Conservation (phyloP, 2,113 vertebrate genomes). For the Trichomycterus rosablanca region DNA sequence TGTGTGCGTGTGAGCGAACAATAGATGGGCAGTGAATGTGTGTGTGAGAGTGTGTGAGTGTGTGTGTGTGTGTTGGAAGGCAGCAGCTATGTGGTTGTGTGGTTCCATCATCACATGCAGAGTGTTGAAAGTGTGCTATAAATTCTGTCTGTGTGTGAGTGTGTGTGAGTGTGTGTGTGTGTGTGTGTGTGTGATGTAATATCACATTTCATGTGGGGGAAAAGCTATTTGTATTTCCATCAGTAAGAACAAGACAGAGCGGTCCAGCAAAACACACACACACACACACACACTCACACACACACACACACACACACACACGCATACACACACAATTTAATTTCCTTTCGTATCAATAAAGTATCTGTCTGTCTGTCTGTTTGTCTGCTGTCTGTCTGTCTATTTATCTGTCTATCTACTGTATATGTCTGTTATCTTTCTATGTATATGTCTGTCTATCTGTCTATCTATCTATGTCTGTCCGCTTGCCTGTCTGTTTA, state of each 20-base stretch:
- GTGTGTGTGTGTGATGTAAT: conserved; percentile 28
- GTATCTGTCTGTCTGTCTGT: too few relatives aligned
- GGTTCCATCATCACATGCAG: conserved; percentile 48
- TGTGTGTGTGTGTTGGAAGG: background rate
- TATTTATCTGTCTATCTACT: too few relatives aligned
- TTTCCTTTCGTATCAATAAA: too few relatives aligned
- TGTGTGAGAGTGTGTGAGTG: background rate
- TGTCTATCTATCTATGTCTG: too few relatives aligned
- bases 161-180: background rate
- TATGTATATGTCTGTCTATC: too few relatives aligned
- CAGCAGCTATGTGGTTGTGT: conserved; percentile 1
- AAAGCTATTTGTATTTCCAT: conserved; percentile 54
- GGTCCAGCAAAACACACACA: background rate
- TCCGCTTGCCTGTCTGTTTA: too few relatives aligned
- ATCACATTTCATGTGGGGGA: conserved; percentile 20
- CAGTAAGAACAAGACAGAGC: conserved; percentile 44
- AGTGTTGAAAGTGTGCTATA: conserved; percentile 51
- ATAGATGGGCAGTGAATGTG: background rate
- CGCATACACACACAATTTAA: too few relatives aligned
- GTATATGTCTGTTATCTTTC: too few relatives aligned
- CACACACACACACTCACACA: background rate
- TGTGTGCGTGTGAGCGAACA: too few relatives aligned
- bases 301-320: background rate
- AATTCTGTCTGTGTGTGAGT: conserved; percentile 20
- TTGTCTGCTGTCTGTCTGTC: too few relatives aligned